A percentile compares a stretch with the other conserved stretches of the same genome.
Conservation (phyloP, 2,113 vertebrate genomes). For the Dromiciops gliroides region DNA sequence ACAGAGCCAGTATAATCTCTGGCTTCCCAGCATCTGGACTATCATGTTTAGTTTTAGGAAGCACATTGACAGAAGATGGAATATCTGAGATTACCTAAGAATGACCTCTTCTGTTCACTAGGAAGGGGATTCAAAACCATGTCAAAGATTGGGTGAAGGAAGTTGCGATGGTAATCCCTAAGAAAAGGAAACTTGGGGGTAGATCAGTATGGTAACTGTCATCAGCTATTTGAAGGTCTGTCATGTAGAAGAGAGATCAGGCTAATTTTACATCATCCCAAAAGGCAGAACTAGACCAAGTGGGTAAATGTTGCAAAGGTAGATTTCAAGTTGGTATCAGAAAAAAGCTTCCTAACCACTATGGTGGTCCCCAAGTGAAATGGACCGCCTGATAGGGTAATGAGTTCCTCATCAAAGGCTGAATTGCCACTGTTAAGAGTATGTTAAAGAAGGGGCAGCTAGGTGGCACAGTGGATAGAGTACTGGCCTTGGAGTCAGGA, state of each 20-base stretch:
- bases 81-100: too few relatives aligned
- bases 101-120: not conserved
- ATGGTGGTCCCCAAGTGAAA: not conserved
- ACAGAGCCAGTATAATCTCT: not conserved
- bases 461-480: too few relatives aligned
- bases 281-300: too few relatives aligned
- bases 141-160: not conserved
- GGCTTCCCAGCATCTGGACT: not conserved
- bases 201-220: not conserved
- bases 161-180: not conserved
- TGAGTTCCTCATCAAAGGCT: not conserved
- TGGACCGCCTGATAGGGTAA: not conserved
- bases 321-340: not conserved
- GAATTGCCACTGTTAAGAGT: not conserved
- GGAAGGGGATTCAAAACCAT: not conserved
- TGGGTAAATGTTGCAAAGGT: not conserved
- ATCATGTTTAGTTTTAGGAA: not conserved
- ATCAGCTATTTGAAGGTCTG: not conserved
- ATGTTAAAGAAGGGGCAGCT: not conserved
- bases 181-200: not conserved
- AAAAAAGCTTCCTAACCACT: not conserved
- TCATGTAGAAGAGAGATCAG: not conserved
- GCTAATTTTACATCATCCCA: not conserved
- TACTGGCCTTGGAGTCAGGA: too few relatives aligned
- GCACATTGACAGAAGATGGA: not conserved